Percentiles rank a stretch among this genome's conserved stretches.
These are phyloP conservation scores for Mola mola DNA, from an alignment of 2,113 vertebrate species.

Conservation along the genomic window DNA sequence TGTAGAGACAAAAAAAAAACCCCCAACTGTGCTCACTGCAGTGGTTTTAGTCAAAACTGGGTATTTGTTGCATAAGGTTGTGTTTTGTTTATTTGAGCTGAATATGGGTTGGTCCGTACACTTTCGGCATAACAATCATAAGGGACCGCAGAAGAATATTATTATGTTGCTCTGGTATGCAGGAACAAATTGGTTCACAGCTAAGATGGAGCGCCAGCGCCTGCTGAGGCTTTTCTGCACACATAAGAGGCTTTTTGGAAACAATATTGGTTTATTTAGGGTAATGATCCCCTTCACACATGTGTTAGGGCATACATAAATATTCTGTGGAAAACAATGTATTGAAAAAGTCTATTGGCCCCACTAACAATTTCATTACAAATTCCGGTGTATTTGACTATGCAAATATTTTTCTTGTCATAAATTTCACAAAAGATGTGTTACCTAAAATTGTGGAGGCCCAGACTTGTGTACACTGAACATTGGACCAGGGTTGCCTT, in stretches of 20 bases:
- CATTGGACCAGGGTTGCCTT: no score
- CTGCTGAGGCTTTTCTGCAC: neutral
- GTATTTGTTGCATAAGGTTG: neutral
- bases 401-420: no score
- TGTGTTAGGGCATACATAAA: neutral
- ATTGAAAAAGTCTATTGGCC: no score
- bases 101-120: neutral
- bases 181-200: conserved; percentile 8
- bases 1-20: conserved; percentile 1
- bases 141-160: neutral
- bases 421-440: no score
- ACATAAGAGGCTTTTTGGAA: neutral
- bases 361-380: no score
- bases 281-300: neutral
- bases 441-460: no score
- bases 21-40: neutral
- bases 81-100: conserved; percentile 10
- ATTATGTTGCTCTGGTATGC: neutral
- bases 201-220: neutral
- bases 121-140: conserved; percentile 2
- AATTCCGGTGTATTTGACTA: no score
- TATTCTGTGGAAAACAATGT: no score
- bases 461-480: no score
- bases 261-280: neutral
- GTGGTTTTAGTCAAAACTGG: neutral